Conservation (phyloP, 2,888 invertebrate species). For the Tuta absoluta region DNA sequence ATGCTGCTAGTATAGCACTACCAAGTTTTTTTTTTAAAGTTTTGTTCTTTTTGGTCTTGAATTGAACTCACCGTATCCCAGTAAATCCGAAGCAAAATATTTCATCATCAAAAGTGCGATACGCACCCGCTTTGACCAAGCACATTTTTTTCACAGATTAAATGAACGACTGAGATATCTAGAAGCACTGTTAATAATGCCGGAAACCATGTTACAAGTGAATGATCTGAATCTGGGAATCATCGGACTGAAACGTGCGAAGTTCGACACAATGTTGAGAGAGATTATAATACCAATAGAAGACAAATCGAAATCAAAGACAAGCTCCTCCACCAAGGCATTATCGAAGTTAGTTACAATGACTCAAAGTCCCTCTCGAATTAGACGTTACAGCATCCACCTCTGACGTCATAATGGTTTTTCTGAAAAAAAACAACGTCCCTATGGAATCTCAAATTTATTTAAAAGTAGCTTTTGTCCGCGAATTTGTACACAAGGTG, state of each 20-base stretch:
- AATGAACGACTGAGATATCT: constrained; percentile 66
- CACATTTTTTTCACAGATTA: constrained; percentile 23
- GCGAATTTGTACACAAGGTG: too few relatives aligned
- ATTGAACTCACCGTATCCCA: too few relatives aligned
- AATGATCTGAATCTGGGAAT: constrained; percentile 76
- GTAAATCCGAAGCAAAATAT: too few relatives aligned
- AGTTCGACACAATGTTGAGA: constrained; percentile 74
- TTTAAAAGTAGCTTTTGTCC: too few relatives aligned
- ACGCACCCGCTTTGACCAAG: neutral
- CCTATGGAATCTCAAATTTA: too few relatives aligned
- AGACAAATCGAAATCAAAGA: neutral
- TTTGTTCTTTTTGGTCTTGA: neutral
- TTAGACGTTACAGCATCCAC: too few relatives aligned
- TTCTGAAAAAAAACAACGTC: too few relatives aligned
- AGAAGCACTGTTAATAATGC: constrained; percentile 70
- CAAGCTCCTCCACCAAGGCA: neutral
- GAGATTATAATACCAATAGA: neutral
- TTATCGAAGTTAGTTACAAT: neutral
- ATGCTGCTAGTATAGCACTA: too few relatives aligned
- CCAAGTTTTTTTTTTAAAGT: too few relatives aligned
- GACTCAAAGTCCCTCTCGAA: neutral
- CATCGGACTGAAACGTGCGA: constrained; percentile 71
- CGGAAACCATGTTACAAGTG: constrained; percentile 70
- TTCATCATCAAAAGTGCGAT: neutral
- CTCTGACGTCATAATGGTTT: too few relatives aligned